Evolutionary conservation across 2,113 vertebrate species (phyloP), one percentile per base, ranked within the genome.

Genomic region (Paradoxurus hermaphroditus): DNA sequence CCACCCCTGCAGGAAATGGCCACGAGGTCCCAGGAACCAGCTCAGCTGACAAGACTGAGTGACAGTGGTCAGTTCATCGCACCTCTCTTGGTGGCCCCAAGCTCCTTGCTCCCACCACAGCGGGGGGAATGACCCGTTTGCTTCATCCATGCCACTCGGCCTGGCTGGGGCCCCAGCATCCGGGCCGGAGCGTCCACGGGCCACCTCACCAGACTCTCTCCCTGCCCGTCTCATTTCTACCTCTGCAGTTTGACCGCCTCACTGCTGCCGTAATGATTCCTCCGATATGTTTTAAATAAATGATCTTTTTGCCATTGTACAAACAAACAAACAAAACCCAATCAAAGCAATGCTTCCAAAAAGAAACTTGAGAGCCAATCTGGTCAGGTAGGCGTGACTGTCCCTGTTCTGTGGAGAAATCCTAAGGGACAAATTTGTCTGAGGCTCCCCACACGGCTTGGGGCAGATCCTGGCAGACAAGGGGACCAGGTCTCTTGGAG

Each of bases 241-340:
- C 27, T 91, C 77, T 88, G 83, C 25, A 21, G n/a, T 18, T 25
- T 51, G 94, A 62, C 56, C 9, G 29, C 18, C 21, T 9, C 1
- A 34, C 21, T 34, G 25, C 36, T 49, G 10, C 56, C 34, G 10
- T 14, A 5, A 34, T 6, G 41, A 84, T 31, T 59, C 84, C 87
- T 81, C 65, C 41, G 63, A 39, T 36, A 44, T n/a, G 86, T 94
- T 89, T 16, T 15, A 97, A 96, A 88, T 39, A 81, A 91, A 70
- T 65, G 7, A 91, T 81, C 31, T 67, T 87, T 79, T 39, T 51
- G 77, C 79, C 81, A 90, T n/a, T 59, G 36, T 29, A 84, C 65
- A 73, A 68, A 7, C 65, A 49, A 18, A 34, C 86, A 78, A 31
- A 44, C 16, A 78, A 53, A 0, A 1, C 31, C 7, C 39, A 62